Evolutionary conservation across 2,888 invertebrate genomes (phyloP).

Genomic region (Paralinhomoeus sp.): DNA sequence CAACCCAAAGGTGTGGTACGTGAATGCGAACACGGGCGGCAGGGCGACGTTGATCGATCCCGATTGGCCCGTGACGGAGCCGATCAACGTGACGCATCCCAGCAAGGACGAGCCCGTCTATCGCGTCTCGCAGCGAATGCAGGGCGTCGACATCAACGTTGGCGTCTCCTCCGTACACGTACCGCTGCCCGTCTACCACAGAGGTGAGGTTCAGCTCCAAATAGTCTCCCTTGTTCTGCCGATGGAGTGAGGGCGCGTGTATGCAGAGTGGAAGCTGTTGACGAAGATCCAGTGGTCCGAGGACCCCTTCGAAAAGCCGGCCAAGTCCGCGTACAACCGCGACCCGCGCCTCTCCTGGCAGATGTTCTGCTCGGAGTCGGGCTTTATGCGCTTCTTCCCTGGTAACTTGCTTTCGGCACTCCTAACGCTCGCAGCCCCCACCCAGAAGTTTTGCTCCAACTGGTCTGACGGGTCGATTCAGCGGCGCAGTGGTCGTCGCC

Average conservation of each 20-base stretch:
- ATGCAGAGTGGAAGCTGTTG: conserved; percentile 49
- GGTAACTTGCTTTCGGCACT: conserved; percentile 35
- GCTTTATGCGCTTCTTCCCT: conserved; percentile 76
- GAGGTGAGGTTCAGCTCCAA: conserved; percentile 17
- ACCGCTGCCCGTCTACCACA: conserved; percentile 33
- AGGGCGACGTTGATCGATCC: neutral
- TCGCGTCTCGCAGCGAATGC: neutral
- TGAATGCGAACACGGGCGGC: neutral
- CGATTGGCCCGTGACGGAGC: too few species aligned
- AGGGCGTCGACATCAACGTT: conserved; percentile 7
- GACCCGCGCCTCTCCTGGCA: conserved; percentile 44
- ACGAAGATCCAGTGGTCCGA: conserved; percentile 72
- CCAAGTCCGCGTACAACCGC: too few species aligned
- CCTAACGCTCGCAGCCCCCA: too few species aligned
- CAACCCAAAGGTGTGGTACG: neutral
- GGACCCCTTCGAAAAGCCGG: conserved; percentile 8
- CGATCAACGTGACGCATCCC: too few species aligned
- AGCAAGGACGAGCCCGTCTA: neutral
- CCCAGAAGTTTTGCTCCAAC: too few species aligned
- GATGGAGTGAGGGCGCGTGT: neutral
- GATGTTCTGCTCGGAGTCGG: conserved; percentile 80
- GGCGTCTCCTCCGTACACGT: conserved; percentile 29
- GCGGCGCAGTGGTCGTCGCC: conserved; percentile 5
- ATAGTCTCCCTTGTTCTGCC: neutral
- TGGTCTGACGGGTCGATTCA: too few species aligned